Conservation (phyloP, 1,140 invertebrate species). For the Aphis craccivora region DNA sequence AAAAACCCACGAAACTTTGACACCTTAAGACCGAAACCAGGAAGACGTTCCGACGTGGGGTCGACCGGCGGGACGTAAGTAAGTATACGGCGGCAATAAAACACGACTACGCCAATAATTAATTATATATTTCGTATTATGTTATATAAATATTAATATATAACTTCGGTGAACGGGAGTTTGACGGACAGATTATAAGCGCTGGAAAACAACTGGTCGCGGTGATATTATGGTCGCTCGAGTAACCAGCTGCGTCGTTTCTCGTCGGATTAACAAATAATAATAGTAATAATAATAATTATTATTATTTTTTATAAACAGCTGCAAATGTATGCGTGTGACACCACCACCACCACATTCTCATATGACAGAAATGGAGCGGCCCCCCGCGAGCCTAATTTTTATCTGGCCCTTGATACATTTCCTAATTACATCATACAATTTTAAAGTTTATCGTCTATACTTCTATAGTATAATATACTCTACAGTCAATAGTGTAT, state of each 20-base stretch:
- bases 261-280: background rate
- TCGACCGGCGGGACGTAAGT: background rate
- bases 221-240: background rate
- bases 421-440: no score
- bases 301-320: background rate
- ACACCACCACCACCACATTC: no score
- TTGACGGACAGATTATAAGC: background rate
- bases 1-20: slow-evolving; percentile 13
- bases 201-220: background rate
- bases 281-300: background rate
- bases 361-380: no score
- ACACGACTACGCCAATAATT: slow-evolving; percentile 4
- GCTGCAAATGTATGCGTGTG: background rate
- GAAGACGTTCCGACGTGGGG: background rate
- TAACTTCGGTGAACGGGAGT: background rate
- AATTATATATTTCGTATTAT: slow-evolving; percentile 20
- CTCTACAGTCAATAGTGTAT: no score
- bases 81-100: background rate
- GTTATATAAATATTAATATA: background rate
- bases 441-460: no score
- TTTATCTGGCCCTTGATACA: no score
- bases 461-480: no score
- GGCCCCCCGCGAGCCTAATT: no score
- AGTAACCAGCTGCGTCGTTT: background rate
- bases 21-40: slow-evolving; percentile 2